Evolutionary conservation across 2,888 invertebrate species (phyloP).

Genomic region (Dynastes grantii): DNA sequence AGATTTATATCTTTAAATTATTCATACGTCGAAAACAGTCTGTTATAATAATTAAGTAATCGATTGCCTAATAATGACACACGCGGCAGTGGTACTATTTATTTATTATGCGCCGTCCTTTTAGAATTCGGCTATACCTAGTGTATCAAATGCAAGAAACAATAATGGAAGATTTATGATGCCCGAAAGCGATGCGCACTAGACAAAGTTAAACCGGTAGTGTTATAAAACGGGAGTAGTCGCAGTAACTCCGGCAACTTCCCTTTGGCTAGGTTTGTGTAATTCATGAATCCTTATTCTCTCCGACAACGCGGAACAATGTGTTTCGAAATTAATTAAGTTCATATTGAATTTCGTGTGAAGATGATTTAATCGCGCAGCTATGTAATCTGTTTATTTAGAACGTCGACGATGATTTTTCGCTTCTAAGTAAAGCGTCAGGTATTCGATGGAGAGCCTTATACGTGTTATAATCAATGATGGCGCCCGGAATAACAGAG

Average conservation of each 20-base stretch:
- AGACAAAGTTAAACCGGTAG: constrained; percentile 43
- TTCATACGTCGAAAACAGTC: constrained; percentile 10
- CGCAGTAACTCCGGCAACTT: constrained; percentile 51
- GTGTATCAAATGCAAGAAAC: constrained; percentile 39
- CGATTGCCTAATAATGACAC: constrained; percentile 43
- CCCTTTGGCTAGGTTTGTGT: constrained; percentile 49
- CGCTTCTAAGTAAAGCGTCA: constrained; percentile 2
- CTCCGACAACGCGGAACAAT: constrained; percentile 30
- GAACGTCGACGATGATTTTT: constrained; percentile 18
- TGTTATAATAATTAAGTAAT: constrained; percentile 41
- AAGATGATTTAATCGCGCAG: constrained; percentile 30
- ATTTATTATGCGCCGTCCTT: constrained; percentile 16
- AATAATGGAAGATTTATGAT: constrained; percentile 50
- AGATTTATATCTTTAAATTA: constrained; percentile 27
- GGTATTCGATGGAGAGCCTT: neutral
- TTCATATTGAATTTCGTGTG: constrained; percentile 37
- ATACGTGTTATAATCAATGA: neutral
- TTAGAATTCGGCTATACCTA: constrained; percentile 33
- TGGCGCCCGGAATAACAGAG: too few species aligned
- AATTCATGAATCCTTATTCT: constrained; percentile 46
- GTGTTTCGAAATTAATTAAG: constrained; percentile 47
- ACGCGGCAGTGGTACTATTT: constrained; percentile 5
- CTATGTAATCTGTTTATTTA: neutral
- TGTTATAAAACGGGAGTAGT: constrained; percentile 44
- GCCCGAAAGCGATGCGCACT: constrained; percentile 49